A percentile compares a stretch with the other conserved stretches of the same genome.
Evolutionary conservation across 1,140 invertebrate genomes (phyloP).

Genomic region (Achatina immaculata): DNA sequence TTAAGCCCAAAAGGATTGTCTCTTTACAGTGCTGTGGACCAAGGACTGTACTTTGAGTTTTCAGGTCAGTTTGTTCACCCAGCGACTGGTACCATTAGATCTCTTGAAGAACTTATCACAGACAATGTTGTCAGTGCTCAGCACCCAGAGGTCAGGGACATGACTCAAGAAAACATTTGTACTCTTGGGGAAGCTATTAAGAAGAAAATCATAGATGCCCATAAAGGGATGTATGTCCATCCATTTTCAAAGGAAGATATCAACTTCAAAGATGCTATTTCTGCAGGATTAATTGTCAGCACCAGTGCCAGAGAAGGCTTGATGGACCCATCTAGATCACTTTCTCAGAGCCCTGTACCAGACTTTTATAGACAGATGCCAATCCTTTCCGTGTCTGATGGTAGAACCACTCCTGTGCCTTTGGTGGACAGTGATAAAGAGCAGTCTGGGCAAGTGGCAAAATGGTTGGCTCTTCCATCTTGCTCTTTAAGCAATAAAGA

Average conservation of each 20-base stretch:
- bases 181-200: slow-evolving; percentile 77
- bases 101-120: slow-evolving; percentile 84
- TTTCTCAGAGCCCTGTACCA: slow-evolving; percentile 3
- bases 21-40: slow-evolving; percentile 86
- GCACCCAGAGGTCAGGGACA: slow-evolving; percentile 79
- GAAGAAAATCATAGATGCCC: slow-evolving; percentile 81
- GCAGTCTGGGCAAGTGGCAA: background rate
- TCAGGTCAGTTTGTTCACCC: slow-evolving; percentile 85
- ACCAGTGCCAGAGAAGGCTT: slow-evolving; percentile 62
- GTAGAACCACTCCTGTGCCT: slow-evolving; percentile 14
- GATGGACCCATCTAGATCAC: slow-evolving; percentile 38
- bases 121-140: slow-evolving; percentile 76
- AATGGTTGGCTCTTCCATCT: background rate
- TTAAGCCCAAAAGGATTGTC: slow-evolving; percentile 75
- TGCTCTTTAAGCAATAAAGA: background rate
- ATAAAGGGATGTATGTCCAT: slow-evolving; percentile 78
- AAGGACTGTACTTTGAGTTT: slow-evolving; percentile 85
- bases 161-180: slow-evolving; percentile 56
- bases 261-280: slow-evolving; percentile 83
- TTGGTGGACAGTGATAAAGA: background rate
- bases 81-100: slow-evolving; percentile 81
- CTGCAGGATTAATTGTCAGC: slow-evolving; percentile 77
- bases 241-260: slow-evolving; percentile 51
- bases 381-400: slow-evolving; percentile 10
- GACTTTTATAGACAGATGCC: slow-evolving; percentile 10